Conservation (phyloP, 2,797 vertebrate species). For the Oryzias dopingdopingensis region DNA sequence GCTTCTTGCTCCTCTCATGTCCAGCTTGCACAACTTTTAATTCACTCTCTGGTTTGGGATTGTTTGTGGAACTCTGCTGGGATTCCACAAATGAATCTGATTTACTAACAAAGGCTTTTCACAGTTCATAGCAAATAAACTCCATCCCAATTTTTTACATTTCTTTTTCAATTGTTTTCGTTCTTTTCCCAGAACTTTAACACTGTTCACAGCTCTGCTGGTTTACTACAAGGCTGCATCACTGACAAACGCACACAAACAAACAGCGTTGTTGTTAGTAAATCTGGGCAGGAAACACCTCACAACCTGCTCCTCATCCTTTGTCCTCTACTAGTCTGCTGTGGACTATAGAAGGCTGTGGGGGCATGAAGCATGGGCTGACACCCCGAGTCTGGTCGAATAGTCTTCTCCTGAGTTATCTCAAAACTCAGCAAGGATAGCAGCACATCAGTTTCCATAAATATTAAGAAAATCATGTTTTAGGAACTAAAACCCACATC, state of each 20-base stretch:
- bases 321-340: conserved; percentile 59
- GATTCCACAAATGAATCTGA: conserved; percentile 74
- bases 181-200: conserved; percentile 8
- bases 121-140: conserved; percentile 50
- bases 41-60: conserved; percentile 46
- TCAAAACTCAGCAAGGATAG: too few relatives aligned
- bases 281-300: conserved; percentile 45
- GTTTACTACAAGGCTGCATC: background rate
- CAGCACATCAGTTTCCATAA: too few relatives aligned
- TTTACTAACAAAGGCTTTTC: conserved; percentile 78
- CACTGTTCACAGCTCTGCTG: background rate
- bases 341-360: conserved; percentile 66
- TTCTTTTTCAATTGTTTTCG: background rate
- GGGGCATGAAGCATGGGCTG: conserved; percentile 56
- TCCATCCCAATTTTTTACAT: conserved; percentile 4
- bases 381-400: conserved; percentile 9
- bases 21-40: conserved; percentile 49
- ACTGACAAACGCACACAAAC: conserved; percentile 9
- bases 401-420: background rate
- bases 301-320: conserved; percentile 33
- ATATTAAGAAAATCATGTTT: too few relatives aligned
- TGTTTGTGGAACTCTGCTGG: conserved; percentile 67
- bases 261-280: conserved; percentile 74
- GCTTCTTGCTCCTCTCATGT: conserved; percentile 50
- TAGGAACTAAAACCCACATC: too few relatives aligned